Evolutionary conservation across 2,888 invertebrate genomes (phyloP).

Genomic region (Malthinus flaveolus): DNA sequence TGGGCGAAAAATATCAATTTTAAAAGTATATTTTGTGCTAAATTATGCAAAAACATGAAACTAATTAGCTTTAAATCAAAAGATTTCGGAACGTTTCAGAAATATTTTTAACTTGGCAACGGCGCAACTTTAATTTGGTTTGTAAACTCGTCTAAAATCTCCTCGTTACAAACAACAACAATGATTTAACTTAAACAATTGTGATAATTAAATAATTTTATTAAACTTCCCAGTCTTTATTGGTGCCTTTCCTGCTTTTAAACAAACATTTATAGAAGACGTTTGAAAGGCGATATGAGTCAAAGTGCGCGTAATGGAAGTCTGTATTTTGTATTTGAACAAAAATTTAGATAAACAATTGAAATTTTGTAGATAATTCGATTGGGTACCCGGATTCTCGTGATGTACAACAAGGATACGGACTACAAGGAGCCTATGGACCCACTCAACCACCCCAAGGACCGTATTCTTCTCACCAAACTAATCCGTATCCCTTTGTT

Average conservation of each 20-base stretch:
- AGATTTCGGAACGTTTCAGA: not conserved
- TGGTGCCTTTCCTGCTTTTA: not conserved
- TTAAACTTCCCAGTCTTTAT: not conserved
- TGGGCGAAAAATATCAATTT: too few species aligned
- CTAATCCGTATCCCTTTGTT: conserved; percentile 63
- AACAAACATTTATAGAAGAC: not conserved
- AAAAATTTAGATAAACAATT: not conserved
- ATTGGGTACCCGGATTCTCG: not conserved
- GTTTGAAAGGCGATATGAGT: not conserved
- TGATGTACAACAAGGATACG: conserved; percentile 4
- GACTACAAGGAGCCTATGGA: conserved; percentile 35
- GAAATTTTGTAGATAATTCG: conserved; percentile 4
- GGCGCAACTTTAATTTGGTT: not conserved
- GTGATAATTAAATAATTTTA: conserved; percentile 1
- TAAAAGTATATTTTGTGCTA: too few species aligned
- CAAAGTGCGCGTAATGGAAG: conserved; percentile 1
- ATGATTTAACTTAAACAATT: conserved; percentile 3
- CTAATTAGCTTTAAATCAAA: not conserved
- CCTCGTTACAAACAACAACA: not conserved
- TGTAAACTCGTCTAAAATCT: not conserved
- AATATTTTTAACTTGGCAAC: conserved; percentile 1
- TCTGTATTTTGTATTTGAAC: not conserved
- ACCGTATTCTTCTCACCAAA: conserved; percentile 28
- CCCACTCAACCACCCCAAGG: conserved; percentile 37
- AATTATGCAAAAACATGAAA: too few species aligned